Evolutionary conservation across 37 sponge, comb jelly and placozoan species (phyloP), one percentile per base, ranked within the genome.

Genomic region (Halichondria panicea): DNA sequence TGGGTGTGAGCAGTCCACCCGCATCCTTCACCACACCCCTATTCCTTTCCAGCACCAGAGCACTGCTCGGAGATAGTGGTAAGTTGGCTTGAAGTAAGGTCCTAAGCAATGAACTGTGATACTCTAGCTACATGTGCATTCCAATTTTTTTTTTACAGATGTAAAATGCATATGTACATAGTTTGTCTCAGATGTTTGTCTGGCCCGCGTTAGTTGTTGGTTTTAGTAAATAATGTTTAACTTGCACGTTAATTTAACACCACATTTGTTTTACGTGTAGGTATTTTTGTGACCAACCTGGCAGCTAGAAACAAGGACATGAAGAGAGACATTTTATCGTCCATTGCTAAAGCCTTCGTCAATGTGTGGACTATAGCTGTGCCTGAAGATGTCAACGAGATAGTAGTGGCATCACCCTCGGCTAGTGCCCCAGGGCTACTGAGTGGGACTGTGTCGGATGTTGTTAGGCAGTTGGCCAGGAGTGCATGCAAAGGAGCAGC

Each of bases 1-100:
- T 27, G 42, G 92, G 88, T 11, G 40, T 94, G 71, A 83, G 79
- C 40, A 41, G 85, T 36, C 95, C 95, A 40, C 88, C 95, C 2
- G 64, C 40, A 25, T 27, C 83, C 41, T 94, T 90, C 62, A 40
- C 79, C 8, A 62, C 69, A 12, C 19, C 50, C 28, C 63, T 74
- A 8, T 71, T 94, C 0, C 69, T 94, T 32, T 11, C 40, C 25
- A 43, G 41, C 34, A 50, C 76, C n/a, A 70, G 52, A 34, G 24
- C 36, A 36, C 46, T 87, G 43, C 70, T 91, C 0, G 33, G 24
- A 0, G 28, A 27, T 36, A 1, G 6, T 24, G 64, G 77, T 72
- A 21, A 34, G 42, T 56, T 48, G 52, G 15, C 52, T 18, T 48
- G 52, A 38, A 63, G 5, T n/a, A 31, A 34, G 65, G 25, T 30